These are phyloP conservation scores for Margaritifera margaritifera DNA, from an alignment of 2,888 invertebrate genomes.

Conservation along the genomic window DNA sequence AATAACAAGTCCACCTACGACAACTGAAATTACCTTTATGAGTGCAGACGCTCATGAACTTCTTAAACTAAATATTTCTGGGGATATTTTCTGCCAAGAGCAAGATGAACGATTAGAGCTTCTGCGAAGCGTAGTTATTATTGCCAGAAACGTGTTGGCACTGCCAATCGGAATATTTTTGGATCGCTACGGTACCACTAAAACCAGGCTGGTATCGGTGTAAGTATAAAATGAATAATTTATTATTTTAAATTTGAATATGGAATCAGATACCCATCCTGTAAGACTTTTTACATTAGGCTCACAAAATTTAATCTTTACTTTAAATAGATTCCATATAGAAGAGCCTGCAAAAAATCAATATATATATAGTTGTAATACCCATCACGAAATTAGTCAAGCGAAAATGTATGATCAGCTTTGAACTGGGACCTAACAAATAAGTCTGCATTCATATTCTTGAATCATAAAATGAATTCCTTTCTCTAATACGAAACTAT, in stretches of 20 bases:
- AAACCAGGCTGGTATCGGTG: slow-evolving; percentile 57
- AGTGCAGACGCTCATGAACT: background rate
- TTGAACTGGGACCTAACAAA: too few species aligned
- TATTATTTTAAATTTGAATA: background rate
- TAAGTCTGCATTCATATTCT: too few species aligned
- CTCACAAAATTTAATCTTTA: too few species aligned
- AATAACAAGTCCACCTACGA: background rate
- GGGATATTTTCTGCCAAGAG: slow-evolving; percentile 28
- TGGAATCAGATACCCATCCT: background rate
- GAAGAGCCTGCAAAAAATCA: too few species aligned
- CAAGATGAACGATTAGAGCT: slow-evolving; percentile 41
- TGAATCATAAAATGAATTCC: too few species aligned
- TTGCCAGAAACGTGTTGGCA: slow-evolving; percentile 46
- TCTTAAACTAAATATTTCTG: too few species aligned
- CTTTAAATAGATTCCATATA: too few species aligned
- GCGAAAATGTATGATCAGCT: too few species aligned
- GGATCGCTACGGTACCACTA: slow-evolving; percentile 58
- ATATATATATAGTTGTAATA: too few species aligned
- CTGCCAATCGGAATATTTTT: slow-evolving; percentile 53
- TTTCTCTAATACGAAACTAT: too few species aligned
- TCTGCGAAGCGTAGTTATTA: slow-evolving; percentile 41
- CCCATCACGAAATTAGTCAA: too few species aligned
- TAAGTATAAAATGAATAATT: slow-evolving; percentile 31
- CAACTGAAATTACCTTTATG: background rate
- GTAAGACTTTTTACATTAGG: too few species aligned